phyloP scores from a whole-genome alignment of 2,113 vertebrate genomes.

The Hemicordylus capensis region DNA sequence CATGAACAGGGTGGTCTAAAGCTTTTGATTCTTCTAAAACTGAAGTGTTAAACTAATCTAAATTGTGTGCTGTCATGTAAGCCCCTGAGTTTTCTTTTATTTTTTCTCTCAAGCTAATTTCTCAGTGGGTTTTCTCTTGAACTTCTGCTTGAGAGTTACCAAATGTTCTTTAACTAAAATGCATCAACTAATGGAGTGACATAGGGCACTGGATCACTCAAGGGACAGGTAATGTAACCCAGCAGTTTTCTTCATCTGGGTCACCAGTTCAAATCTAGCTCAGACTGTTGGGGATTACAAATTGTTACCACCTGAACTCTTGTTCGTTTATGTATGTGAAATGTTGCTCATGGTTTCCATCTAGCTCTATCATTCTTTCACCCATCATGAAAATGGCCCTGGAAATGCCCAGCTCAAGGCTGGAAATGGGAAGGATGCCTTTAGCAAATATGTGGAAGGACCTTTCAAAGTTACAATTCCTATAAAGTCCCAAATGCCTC shows the following conservation, averaged over 20 bases:
- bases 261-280: neutral
- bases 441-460: neutral
- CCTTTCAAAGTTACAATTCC: neutral
- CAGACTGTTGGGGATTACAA: neutral
- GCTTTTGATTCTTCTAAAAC: neutral
- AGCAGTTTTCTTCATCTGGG: neutral
- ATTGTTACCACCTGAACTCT: neutral
- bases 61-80: neutral
- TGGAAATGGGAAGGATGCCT: neutral
- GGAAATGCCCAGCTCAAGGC: neutral
- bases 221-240: neutral
- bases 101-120: neutral
- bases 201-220: neutral
- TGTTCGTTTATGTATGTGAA: neutral
- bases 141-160: neutral
- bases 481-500: neutral
- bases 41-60: neutral
- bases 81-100: neutral
- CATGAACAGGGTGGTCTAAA: neutral
- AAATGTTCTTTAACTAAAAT: neutral
- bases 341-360: neutral
- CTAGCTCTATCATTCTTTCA: neutral
- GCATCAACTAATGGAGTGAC: neutral
- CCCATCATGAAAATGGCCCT: neutral
- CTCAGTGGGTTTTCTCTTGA: neutral